Base-by-base conservation (phyloP, 1,140 invertebrate species). In the Zaprionus lachaisei region DNA sequence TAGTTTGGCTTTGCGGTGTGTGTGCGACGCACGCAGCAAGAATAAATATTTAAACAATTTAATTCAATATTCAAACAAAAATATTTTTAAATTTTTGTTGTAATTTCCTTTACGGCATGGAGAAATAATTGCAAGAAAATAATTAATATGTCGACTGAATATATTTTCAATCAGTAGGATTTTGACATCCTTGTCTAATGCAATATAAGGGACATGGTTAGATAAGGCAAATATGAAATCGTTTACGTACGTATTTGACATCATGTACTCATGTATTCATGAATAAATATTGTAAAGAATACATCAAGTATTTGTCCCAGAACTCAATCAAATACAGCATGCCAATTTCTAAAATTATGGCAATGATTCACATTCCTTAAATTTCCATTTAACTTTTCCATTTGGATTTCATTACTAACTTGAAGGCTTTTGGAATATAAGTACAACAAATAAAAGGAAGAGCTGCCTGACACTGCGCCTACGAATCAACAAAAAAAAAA, bases 41-140 rank as follows among this genome's bases (percentile, higher is more conserved):
- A 22, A 80, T 62, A 61, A 87, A 78, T 78, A 75, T 83, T 86
- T 70, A 79, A 79, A 65, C 58, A 69, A 68, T 55, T 65, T 61
- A 37, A 11, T 31, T 54, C 26, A 60, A 78, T 61, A 51, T 26
- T 49, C 44, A 47, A 71, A 47, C 11, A 34, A 38, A 22, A 15
- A 37, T 2, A 5, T 12, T 1, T 51, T 4, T 0, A 51, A 51
- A 5, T 51, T 5, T 24, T 49, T 4, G 9, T 22, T 22, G 20
- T 11, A 12, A 14, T 5, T 24, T 51, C 14, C 4, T 11, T 0
- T 1, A 51, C 0, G 20, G 11, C 5, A 24, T 7, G n/a, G 7
- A 22, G 1, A 14, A 26, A 55, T 28, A 15, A 15, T 5, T 14
- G 3, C 17, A 49, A 49, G 15, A 44, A 44, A 44, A 17, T 47